phyloP scores from a whole-genome alignment of 2,113 vertebrate species.

The Oxyura jamaicensis region DNA sequence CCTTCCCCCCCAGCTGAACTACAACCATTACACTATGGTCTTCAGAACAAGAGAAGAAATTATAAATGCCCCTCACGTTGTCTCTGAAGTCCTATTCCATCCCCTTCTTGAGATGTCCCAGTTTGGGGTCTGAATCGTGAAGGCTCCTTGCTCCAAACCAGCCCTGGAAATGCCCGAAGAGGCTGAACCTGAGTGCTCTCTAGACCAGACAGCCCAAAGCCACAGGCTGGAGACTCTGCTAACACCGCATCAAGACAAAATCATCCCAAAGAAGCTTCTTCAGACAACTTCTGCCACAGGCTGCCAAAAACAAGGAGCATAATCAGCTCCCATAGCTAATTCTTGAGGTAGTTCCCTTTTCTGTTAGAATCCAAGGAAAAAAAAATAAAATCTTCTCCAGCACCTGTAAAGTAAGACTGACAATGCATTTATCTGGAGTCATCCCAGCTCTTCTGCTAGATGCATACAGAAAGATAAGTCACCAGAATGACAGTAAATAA shows the following conservation, averaged over 20 bases:
- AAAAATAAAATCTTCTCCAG: neutral
- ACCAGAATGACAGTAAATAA: neutral
- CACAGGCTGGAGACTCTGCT: neutral
- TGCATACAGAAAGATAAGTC: neutral
- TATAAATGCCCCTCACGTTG: neutral
- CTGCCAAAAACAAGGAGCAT: neutral
- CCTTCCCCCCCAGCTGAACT: neutral
- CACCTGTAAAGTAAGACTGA: neutral
- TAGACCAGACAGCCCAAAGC: neutral
- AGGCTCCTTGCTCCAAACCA: neutral
- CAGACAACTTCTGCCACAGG: fast-evolving
- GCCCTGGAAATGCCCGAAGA: neutral
- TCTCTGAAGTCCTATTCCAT: neutral
- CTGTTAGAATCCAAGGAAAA: neutral
- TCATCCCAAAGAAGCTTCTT: neutral
- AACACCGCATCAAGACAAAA: neutral
- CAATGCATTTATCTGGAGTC: neutral
- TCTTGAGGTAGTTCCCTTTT: neutral
- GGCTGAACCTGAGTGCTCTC: neutral
- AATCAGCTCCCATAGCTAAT: neutral
- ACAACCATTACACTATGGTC: neutral
- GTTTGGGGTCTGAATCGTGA: no score
- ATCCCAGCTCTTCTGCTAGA: neutral
- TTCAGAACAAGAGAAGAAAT: neutral
- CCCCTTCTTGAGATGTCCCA: neutral